Conservation (phyloP, 2,113 vertebrate species). For the Pterophyllum scalare region DNA sequence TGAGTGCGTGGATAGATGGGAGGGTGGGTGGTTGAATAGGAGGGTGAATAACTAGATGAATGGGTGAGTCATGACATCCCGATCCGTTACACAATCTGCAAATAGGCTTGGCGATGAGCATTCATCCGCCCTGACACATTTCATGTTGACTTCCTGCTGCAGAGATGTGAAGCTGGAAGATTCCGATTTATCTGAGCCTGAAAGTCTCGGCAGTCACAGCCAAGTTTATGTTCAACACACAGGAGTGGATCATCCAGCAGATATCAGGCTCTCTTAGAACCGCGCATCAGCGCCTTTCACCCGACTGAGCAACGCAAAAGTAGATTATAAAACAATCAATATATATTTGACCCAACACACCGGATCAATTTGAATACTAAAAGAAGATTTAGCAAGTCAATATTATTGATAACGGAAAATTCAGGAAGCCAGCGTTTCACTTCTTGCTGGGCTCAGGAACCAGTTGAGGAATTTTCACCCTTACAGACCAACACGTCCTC, state of each 20-base stretch:
- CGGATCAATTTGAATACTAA: neutral
- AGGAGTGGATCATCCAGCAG: neutral
- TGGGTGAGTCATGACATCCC: constrained; percentile 60
- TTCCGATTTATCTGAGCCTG: neutral
- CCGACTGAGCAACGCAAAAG: neutral
- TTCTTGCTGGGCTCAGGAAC: no score
- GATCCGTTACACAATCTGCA: constrained; percentile 48
- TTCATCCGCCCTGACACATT: constrained; percentile 16
- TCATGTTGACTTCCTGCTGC: constrained; percentile 18
- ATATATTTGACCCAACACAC: fast-evolving
- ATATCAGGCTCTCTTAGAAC: neutral
- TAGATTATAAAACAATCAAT: neutral
- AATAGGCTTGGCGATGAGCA: constrained; percentile 35
- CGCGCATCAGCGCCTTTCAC: neutral
- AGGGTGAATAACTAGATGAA: constrained; percentile 31
- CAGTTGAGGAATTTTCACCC: no score
- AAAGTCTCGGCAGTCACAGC: fast-evolving
- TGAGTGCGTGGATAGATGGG: constrained; percentile 19
- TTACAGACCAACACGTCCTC: neutral
- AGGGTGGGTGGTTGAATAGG: constrained; percentile 30
- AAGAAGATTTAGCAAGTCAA: no score
- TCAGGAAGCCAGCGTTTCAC: neutral
- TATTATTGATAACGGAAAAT: neutral
- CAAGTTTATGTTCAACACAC: neutral
- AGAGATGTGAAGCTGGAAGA: neutral